A percentile compares a stretch with the other conserved stretches of the same genome.
Evolutionary conservation across 2,888 invertebrate species (phyloP).

Genomic region (Aporophyla lueneburgensis): DNA sequence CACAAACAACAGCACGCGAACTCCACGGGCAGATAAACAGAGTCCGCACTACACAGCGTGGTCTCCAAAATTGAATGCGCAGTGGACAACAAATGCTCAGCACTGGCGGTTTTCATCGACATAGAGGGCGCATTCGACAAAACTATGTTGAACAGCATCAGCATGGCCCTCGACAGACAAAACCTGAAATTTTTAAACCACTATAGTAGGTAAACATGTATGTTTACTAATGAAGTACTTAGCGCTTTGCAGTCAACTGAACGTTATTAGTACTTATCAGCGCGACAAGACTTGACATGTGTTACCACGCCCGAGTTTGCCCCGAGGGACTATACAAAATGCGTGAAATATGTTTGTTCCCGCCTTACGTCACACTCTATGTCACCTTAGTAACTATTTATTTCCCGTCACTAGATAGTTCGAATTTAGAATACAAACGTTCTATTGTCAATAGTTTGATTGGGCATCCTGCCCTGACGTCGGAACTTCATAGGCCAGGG

Average conservation of each 20-base stretch:
- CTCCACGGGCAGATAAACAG: too few species aligned
- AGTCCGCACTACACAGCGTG: too few species aligned
- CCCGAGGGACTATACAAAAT: slow-evolving; percentile 5
- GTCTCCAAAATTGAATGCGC: too few species aligned
- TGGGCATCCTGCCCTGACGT: background rate
- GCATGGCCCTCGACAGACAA: too few species aligned
- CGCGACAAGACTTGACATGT: background rate
- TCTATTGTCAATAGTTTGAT: background rate
- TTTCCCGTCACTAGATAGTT: background rate
- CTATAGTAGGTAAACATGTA: too few species aligned
- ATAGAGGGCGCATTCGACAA: too few species aligned
- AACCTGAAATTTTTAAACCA: too few species aligned
- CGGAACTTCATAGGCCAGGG: background rate
- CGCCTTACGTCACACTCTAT: background rate
- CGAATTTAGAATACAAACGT: background rate
- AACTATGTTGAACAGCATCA: too few species aligned
- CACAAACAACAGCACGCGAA: too few species aligned
- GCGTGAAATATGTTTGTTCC: background rate
- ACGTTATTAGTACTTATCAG: slow-evolving; percentile 5
- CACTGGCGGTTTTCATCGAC: too few species aligned
- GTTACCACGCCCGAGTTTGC: background rate
- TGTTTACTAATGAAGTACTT: too few species aligned
- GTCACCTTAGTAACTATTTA: background rate
- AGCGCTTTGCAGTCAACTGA: background rate
- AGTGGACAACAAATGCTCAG: too few species aligned